These are phyloP conservation scores for Zygogramma bicolorata DNA, from an alignment of 2,888 invertebrate species.

Conservation along the genomic window DNA sequence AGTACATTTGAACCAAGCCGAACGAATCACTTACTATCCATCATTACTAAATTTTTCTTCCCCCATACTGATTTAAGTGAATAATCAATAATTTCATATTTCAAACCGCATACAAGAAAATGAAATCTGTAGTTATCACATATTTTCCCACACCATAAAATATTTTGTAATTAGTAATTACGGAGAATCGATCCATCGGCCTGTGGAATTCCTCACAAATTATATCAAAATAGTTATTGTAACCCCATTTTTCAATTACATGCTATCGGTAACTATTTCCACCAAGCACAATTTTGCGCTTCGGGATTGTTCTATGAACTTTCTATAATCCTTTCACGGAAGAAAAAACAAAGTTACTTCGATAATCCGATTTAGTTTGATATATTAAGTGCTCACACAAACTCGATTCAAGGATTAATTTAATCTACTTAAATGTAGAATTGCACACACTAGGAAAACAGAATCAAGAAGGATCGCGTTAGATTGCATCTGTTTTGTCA, in stretches of 20 bases:
- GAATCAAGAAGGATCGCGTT: not conserved
- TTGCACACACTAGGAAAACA: not conserved
- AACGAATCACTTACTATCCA: no score
- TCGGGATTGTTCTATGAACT: not conserved
- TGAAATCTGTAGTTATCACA: not conserved
- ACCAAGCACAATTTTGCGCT: not conserved
- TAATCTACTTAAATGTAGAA: conserved; percentile 4
- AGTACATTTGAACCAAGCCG: no score
- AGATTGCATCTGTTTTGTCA: not conserved
- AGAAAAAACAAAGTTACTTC: not conserved
- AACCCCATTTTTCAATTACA: not conserved
- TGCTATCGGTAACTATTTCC: not conserved
- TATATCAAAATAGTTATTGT: not conserved
- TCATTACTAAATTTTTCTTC: no score
- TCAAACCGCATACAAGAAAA: not conserved
- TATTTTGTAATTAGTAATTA: not conserved
- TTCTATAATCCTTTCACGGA: conserved; percentile 1
- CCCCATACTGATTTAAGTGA: not conserved
- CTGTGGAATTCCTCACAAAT: not conserved
- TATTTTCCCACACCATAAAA: not conserved
- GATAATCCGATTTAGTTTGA: conserved; percentile 4
- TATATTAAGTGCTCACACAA: conserved; percentile 6
- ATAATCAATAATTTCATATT: not conserved
- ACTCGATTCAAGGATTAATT: not conserved
- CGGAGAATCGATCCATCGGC: not conserved